phyloP scores from a whole-genome alignment of 35 echinoderm and acorn worm genomes.

The Anneissia japonica region DNA sequence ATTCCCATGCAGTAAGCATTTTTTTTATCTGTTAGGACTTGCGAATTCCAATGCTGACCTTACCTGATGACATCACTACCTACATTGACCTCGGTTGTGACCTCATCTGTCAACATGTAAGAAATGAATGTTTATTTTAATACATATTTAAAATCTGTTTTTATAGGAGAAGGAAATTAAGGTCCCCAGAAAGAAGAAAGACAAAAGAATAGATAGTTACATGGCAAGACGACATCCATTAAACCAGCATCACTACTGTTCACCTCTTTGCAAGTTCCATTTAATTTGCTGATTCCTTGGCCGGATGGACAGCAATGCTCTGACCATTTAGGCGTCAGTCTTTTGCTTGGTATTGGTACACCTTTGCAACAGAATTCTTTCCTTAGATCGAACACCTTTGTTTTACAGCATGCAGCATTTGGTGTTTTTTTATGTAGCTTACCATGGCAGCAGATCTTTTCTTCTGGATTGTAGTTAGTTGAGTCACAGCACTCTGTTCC shows the following conservation, averaged over 20 bases:
- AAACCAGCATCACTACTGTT: neutral
- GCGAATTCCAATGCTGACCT: neutral
- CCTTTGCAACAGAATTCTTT: neutral
- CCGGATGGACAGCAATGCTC: neutral
- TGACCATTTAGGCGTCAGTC: neutral
- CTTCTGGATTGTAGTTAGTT: neutral
- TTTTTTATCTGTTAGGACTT: too few species aligned
- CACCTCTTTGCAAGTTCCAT: neutral
- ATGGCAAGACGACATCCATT: neutral
- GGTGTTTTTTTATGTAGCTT: neutral
- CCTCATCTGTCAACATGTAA: neutral
- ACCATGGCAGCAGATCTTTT: neutral
- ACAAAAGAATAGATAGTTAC: neutral
- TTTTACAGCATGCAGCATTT: neutral
- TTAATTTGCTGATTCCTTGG: neutral
- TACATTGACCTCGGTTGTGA: neutral
- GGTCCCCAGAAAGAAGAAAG: neutral
- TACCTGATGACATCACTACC: neutral
- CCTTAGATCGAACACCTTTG: neutral
- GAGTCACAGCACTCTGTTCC: neutral
- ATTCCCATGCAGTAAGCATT: too few species aligned
- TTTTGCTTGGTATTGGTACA: neutral
- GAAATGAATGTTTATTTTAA: neutral
- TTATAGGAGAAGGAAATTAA: neutral
- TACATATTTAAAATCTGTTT: neutral